Base-by-base conservation (phyloP, 1,140 invertebrate genomes). In the Eubasilissa regina region DNA sequence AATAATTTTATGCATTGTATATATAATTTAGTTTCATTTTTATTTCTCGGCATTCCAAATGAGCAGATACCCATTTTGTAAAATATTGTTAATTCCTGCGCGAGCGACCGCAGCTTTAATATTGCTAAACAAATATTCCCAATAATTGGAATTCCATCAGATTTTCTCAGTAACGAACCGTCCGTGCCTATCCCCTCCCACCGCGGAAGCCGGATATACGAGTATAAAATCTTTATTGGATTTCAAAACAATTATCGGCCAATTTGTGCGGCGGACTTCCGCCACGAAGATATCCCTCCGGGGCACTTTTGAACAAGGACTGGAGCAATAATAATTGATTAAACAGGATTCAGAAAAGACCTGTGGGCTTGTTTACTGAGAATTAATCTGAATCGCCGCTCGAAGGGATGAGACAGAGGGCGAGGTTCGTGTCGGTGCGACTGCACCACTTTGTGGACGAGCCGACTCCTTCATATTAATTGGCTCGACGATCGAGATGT, bases 241-340 rank as follows among this genome's bases (percentile, higher is more conserved):
- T 77, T 66, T 44, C 43, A 45, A 45, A 77, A 56, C 62, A 77
- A 77, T 77, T 68, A 77, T 68, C 60, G 58, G 51, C 60, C 51
- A 77, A 66, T 68, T 56, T 62, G 48, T 1, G 60, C 21, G 58
- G 62, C 60, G 47, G 19, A 48, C 44, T 64, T 25, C n/a, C 44
- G 17, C 56, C 53, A 13, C 19, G 48, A 60, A 76, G 44, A 62
- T 21, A 17, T 60, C 77, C 62, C 55, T 51, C 43, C 47, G 48
- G 25, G 70, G 58, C 43, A 51, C 62, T 70, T 80, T 70, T 43
- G 72, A 76, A 75, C 64, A 25, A 66, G 48, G 62, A 68, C 60
- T 55, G 35, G 19, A 60, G 64, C 78, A 76, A 56, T 76, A 75
- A 80, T 72, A 80, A 80, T 76, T 76, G 75, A 77, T 80, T 77